Conservation (phyloP, 2,113 vertebrate genomes). For the Pogonocichla stellata region DNA sequence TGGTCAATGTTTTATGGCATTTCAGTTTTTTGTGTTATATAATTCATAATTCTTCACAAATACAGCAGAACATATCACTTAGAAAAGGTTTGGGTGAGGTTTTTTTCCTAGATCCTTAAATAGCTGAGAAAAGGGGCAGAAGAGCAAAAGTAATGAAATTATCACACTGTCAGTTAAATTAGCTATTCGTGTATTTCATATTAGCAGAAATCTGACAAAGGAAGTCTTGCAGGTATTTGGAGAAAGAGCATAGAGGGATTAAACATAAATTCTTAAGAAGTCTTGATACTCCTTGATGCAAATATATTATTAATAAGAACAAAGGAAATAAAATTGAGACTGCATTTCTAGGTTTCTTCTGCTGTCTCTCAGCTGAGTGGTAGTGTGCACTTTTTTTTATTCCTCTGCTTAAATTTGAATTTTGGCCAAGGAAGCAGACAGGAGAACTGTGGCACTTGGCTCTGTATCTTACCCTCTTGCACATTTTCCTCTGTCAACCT, state of each 20-base stretch:
- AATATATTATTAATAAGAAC: not conserved
- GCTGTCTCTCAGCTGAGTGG: not conserved
- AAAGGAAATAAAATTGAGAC: not conserved
- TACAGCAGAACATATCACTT: not conserved
- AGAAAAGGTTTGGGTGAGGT: not conserved
- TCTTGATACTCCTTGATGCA: not conserved
- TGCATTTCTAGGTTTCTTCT: not conserved
- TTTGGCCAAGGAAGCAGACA: not conserved
- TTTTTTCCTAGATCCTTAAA: not conserved
- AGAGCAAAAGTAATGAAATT: not conserved
- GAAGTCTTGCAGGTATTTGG: not conserved
- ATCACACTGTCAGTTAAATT: not conserved
- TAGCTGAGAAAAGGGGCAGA: not conserved
- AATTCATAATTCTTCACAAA: not conserved
- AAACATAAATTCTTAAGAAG: not conserved
- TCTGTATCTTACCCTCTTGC: not conserved
- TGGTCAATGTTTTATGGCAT: not conserved
- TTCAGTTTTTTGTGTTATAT: not conserved
- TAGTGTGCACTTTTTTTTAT: not conserved
- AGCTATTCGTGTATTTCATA: not conserved
- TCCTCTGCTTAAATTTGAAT: not conserved
- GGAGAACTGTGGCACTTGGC: not conserved
- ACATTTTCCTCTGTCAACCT: not conserved
- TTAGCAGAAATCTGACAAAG: not conserved
- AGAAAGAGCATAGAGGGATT: not conserved